A percentile compares a stretch with the other conserved stretches of the same genome.
Conservation (phyloP, 2,888 invertebrate genomes). For the Andrena fulva region DNA sequence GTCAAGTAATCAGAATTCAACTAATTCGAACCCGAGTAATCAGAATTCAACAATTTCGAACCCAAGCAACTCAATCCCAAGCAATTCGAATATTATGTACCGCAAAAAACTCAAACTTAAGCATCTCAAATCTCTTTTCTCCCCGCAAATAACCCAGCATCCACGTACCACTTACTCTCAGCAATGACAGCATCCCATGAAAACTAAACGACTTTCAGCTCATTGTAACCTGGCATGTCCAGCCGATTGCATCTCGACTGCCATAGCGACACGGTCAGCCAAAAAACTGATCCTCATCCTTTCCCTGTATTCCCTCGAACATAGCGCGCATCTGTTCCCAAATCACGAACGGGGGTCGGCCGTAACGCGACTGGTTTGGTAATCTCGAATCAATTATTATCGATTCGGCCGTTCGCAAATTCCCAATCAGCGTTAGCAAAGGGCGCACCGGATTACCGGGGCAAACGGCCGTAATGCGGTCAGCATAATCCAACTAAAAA, state of each 20-base stretch:
- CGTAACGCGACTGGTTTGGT: conserved; percentile 48
- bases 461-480: conserved; percentile 60
- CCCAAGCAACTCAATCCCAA: too few species aligned
- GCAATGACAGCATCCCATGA: too few species aligned
- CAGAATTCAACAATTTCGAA: too few species aligned
- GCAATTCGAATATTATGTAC: too few species aligned
- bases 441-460: conserved; percentile 55
- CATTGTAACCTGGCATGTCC: too few species aligned
- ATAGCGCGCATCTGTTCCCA: conserved; percentile 50
- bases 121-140: too few species aligned
- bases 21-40: too few species aligned
- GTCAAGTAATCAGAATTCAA: too few species aligned
- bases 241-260: neutral
- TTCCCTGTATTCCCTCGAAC: neutral
- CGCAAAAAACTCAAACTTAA: too few species aligned
- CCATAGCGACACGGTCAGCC: neutral
- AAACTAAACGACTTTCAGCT: too few species aligned
- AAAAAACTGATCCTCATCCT: conserved; percentile 8
- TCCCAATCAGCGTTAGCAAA: conserved; percentile 53
- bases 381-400: conserved; percentile 66
- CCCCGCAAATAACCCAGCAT: neutral
- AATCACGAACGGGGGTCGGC: conserved; percentile 39
- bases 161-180: neutral
- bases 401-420: conserved; percentile 58
- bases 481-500: conserved; percentile 63